Conservation (phyloP, 2,888 invertebrate genomes). For the Latrodectus hesperus region DNA sequence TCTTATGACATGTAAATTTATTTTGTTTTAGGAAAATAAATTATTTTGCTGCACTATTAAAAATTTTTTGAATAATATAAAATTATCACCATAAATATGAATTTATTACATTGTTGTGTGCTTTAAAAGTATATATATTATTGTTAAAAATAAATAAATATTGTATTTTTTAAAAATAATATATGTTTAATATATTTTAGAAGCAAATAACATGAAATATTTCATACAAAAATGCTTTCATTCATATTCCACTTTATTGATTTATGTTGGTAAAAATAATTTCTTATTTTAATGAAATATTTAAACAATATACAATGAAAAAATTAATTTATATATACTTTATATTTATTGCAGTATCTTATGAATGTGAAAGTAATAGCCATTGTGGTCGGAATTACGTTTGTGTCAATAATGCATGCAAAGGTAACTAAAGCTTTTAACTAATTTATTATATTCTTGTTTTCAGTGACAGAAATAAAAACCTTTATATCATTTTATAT, state of each 20-base stretch:
- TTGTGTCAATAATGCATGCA: slow-evolving; percentile 71
- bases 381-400: slow-evolving; percentile 72
- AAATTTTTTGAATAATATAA: no score
- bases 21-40: no score
- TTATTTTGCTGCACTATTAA: no score
- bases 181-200: neutral
- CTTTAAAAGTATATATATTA: no score
- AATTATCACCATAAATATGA: no score
- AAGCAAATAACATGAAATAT: neutral
- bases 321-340: neutral
- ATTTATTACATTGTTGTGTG: no score
- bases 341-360: slow-evolving; percentile 49
- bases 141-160: no score
- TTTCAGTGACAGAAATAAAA: neutral
- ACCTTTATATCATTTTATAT: neutral
- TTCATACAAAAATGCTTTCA: neutral
- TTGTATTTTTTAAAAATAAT: no score
- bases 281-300: neutral
- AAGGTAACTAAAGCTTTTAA: slow-evolving; percentile 49
- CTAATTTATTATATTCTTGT: no score
- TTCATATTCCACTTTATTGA: neutral
- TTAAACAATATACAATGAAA: neutral
- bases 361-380: slow-evolving; percentile 71
- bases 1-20: no score
- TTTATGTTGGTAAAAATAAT: neutral